Evolutionary conservation across 1,140 invertebrate species (phyloP), one percentile per base, ranked within the genome.

Genomic region (Latrodectus geometricus): DNA sequence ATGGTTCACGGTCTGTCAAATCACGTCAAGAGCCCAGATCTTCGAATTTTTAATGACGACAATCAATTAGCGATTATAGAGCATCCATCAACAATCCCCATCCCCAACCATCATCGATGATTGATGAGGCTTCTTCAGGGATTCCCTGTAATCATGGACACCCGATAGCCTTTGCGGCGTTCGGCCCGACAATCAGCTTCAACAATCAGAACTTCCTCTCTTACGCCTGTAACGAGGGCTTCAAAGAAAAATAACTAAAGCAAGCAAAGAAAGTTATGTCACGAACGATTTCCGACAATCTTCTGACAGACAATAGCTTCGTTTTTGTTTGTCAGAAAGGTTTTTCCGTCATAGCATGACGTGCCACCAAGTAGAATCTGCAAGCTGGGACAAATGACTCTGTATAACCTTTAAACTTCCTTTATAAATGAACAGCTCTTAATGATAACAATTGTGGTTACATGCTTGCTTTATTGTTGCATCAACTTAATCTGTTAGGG

Each of bases 41-140:
- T 56, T 35, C 74, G 83, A 77, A 86, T 86, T 86, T 86, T 86
- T 86, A 86, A 86, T 86, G 83, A 86, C 75, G 83, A 72, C 83
- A 86, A 86, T 86, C 83, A 86, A 86, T 86, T 86, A 86, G 83
- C 83, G 74, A 86, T 86, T 86, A 86, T 11, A 70, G 56, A 68
- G 61, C 82, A 35, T 52, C 82, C 73, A 76, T 78, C 78, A 75
- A 61, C 14, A 66, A 65, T 21, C 52, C 50, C 14, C 75, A 77
- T 11, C 35, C 12, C 17, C 50, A 14, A 21, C 21, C 17, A 9
- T 56, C 35, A 8, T 20, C 68, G 52, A 76, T 84, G 82, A 73
- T 75, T 56, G 83, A 86, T 66, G 76, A 49, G 14, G 66, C 68
- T 61, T 61, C 75, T 48, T 86, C 68, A 49, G 49, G 66, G 50